phyloP scores from a whole-genome alignment of 1,140 invertebrate species.

The Bombus sibiricus region DNA sequence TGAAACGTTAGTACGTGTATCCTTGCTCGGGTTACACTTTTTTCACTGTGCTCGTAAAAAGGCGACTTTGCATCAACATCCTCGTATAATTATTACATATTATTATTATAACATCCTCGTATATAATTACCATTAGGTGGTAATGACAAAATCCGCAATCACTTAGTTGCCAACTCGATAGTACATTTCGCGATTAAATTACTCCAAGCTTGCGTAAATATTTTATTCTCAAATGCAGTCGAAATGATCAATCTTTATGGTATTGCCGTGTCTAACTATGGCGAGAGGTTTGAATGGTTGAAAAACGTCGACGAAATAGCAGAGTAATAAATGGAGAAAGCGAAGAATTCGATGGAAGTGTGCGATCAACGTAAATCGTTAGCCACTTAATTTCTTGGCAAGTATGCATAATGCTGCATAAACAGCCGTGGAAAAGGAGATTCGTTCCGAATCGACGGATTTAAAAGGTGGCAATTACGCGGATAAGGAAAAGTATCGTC shows the following conservation, averaged over 20 bases:
- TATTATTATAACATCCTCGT: no score
- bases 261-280: not conserved
- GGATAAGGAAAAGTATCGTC: slow-evolving; percentile 7
- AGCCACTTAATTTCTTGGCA: slow-evolving; percentile 31
- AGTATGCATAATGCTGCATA: not conserved
- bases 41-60: no score
- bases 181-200: no score
- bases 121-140: no score
- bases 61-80: no score
- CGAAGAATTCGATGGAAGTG: slow-evolving; percentile 3
- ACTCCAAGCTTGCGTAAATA: not conserved
- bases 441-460: not conserved
- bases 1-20: no score
- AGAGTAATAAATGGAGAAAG: not conserved
- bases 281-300: not conserved
- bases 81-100: no score
- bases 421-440: not conserved
- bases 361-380: slow-evolving; percentile 45
- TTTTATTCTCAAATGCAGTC: not conserved
- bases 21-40: no score
- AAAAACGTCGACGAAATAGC: not conserved
- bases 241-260: not conserved
- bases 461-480: slow-evolving; percentile 42
- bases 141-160: no score
- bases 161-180: accelerated